These are phyloP conservation scores for Marronus borbonicus DNA, from an alignment of 2,888 invertebrate species.

Conservation along the genomic window DNA sequence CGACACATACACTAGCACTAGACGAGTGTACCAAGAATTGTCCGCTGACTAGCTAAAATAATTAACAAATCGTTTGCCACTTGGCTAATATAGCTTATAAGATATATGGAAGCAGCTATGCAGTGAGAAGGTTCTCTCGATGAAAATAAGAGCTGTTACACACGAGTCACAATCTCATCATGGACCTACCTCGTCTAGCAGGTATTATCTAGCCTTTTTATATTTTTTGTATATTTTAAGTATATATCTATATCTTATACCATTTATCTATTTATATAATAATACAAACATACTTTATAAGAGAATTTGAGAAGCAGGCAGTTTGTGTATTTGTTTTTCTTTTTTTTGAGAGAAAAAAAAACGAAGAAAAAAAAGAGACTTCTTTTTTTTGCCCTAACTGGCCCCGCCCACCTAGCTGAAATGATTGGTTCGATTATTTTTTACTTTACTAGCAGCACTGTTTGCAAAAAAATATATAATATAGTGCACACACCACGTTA, in stretches of 20 bases:
- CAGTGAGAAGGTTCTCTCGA: constrained; percentile 51
- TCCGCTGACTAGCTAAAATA: constrained; percentile 55
- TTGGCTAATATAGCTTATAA: constrained; percentile 61
- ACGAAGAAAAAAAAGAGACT: neutral
- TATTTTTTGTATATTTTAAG: constrained; percentile 64
- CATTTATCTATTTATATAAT: no score
- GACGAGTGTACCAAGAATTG: constrained; percentile 56
- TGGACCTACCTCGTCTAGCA: constrained; percentile 71
- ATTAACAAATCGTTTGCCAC: constrained; percentile 62
- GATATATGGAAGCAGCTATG: constrained; percentile 59
- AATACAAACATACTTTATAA: no score
- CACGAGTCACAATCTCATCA: constrained; percentile 45
- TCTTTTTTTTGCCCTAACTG: neutral
- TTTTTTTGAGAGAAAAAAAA: constrained; percentile 31
- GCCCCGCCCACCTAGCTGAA: neutral
- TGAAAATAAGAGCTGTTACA: constrained; percentile 50
- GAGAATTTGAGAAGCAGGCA: constrained; percentile 51
- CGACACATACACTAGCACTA: constrained; percentile 49
- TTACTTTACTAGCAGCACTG: no score
- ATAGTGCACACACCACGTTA: no score
- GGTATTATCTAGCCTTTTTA: constrained; percentile 76
- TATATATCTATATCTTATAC: constrained; percentile 42
- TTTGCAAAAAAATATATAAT: no score
- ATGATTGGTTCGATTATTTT: no score
- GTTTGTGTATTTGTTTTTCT: constrained; percentile 51